These are phyloP conservation scores for Pagetopsis macropterus DNA, from an alignment of 2,797 vertebrate genomes.

Conservation along the genomic window DNA sequence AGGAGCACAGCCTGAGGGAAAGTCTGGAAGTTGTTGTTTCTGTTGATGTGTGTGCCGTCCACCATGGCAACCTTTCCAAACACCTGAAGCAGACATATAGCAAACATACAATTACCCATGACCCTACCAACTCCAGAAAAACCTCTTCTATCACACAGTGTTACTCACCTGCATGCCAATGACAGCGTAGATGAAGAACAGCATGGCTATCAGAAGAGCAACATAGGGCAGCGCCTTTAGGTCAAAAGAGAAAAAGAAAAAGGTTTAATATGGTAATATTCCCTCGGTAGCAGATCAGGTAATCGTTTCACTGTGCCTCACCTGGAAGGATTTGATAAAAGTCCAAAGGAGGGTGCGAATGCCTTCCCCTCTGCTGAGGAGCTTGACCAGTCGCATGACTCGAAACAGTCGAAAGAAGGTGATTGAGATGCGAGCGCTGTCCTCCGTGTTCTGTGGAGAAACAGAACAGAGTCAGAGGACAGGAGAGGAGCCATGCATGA, in stretches of 20 bases:
- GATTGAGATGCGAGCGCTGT: constrained; percentile 98
- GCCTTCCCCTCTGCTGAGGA: constrained; percentile 97
- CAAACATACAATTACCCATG: not conserved
- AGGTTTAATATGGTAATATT: not conserved
- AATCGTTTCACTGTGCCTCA: constrained; percentile 60
- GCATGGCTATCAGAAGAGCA: constrained; percentile 98
- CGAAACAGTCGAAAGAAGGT: constrained; percentile 99
- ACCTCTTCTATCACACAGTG: not conserved
- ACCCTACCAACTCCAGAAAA: not conserved
- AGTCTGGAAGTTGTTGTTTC: constrained; percentile 99
- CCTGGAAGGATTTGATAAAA: constrained; percentile 99
- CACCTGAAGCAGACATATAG: constrained; percentile 81
- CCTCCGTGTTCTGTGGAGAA: constrained; percentile 93
- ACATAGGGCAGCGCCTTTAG: constrained; percentile 94
- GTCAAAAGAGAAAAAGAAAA: constrained; percentile 25
- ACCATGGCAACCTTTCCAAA: constrained; percentile 99
- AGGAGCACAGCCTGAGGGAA: constrained; percentile 97
- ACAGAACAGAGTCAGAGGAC: constrained; percentile 48
- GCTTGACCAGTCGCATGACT: constrained; percentile 98
- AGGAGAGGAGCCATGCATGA: not conserved
- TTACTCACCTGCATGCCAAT: constrained; percentile 97
- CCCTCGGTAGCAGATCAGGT: not conserved
- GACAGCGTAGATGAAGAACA: constrained; percentile 99
- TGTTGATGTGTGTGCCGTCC: constrained; percentile 96
- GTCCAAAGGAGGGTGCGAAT: constrained; percentile 98